These are phyloP conservation scores for Phasianus colchicus DNA, from an alignment of 2,113 vertebrate genomes.

Conservation along the genomic window DNA sequence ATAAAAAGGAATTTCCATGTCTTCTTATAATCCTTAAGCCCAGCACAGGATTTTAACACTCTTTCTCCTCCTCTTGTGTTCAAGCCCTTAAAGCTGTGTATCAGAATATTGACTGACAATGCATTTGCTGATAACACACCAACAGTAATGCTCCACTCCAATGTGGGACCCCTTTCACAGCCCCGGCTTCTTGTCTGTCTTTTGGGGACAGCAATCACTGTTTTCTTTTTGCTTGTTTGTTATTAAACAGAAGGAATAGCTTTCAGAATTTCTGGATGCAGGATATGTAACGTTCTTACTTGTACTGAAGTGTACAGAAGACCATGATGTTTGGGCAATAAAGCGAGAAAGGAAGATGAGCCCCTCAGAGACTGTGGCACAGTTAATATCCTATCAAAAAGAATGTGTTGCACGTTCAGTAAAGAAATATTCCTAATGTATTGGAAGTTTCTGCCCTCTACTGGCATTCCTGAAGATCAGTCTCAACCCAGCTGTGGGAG, in stretches of 20 bases:
- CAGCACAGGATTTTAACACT: neutral
- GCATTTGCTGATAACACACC: neutral
- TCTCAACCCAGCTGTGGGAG: neutral
- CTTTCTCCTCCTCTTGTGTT: neutral
- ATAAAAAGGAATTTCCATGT: neutral
- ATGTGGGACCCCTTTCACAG: neutral
- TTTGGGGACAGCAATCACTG: neutral
- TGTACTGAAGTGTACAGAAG: neutral
- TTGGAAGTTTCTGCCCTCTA: constrained; percentile 68
- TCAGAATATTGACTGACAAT: neutral
- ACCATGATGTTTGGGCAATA: neutral
- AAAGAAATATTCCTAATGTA: neutral
- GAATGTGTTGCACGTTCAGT: neutral
- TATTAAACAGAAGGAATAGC: neutral
- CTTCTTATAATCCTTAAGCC: neutral
- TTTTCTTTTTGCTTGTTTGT: neutral
- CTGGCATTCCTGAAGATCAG: constrained; percentile 18
- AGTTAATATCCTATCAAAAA: neutral
- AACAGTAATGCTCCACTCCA: neutral
- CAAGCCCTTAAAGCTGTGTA: neutral
- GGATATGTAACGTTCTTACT: fast-evolving
- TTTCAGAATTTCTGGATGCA: neutral
- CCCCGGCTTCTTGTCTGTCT: neutral
- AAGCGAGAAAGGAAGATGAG: neutral
- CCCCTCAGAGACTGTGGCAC: neutral